Conservation (phyloP, 2,888 invertebrate genomes). For the Mamestra brassicae region DNA sequence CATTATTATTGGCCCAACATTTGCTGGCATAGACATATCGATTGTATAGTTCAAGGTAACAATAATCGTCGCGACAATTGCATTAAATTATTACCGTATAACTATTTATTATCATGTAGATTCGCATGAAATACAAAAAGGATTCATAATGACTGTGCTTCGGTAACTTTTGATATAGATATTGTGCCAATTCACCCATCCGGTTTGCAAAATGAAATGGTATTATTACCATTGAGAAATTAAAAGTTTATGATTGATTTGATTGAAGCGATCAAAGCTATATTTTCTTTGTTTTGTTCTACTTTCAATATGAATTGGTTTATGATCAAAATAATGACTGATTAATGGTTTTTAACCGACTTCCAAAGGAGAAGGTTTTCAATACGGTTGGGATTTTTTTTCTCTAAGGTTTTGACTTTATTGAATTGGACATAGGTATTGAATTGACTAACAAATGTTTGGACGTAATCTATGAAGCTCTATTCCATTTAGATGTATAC, state of each 20-base stretch:
- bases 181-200: not conserved
- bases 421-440: too few species aligned
- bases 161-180: not conserved
- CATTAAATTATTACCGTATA: constrained; percentile 7
- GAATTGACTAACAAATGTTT: too few species aligned
- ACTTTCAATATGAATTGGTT: constrained; percentile 6
- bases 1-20: constrained; percentile 22
- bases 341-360: too few species aligned
- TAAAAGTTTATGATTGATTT: constrained; percentile 17
- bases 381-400: too few species aligned
- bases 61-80: constrained; percentile 5
- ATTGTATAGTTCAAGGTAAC: constrained; percentile 43
- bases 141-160: not conserved
- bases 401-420: not conserved
- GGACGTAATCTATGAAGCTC: not conserved
- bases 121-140: not conserved
- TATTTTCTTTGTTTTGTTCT: constrained; percentile 2
- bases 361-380: too few species aligned
- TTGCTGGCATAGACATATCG: constrained; percentile 20
- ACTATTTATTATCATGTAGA: constrained; percentile 17
- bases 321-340: not conserved
- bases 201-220: constrained; percentile 2
- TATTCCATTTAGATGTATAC: not conserved
- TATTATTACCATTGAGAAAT: constrained; percentile 1
- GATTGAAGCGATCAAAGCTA: constrained; percentile 1